phyloP scores from a whole-genome alignment of 2,797 vertebrate species.

The Numenius phaeopus region DNA sequence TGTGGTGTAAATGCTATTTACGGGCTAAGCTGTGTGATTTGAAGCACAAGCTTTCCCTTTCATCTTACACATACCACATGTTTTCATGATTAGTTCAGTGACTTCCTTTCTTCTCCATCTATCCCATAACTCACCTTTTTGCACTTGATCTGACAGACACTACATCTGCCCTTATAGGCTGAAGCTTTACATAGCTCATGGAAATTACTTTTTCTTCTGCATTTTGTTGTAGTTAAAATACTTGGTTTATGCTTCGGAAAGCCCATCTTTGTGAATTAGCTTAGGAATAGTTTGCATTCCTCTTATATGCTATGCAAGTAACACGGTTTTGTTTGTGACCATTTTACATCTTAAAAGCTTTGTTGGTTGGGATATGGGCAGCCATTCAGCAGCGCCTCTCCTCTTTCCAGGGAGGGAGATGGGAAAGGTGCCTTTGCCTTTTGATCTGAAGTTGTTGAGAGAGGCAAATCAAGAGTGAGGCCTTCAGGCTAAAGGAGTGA shows the following conservation, averaged over 20 bases:
- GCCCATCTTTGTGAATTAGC: background rate
- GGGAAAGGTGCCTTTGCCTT: background rate
- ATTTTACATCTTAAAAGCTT: background rate
- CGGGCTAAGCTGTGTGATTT: background rate
- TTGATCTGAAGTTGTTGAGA: background rate
- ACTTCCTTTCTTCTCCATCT: slow-evolving; percentile 17
- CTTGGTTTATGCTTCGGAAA: background rate
- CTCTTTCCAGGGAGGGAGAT: background rate
- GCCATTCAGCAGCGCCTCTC: background rate
- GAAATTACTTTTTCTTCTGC: background rate
- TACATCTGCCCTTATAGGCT: background rate
- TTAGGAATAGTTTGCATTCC: background rate
- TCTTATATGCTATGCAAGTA: background rate
- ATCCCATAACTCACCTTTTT: background rate
- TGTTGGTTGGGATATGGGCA: background rate
- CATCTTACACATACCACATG: background rate
- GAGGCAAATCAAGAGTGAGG: background rate
- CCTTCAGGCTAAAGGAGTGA: background rate
- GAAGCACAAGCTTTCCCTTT: background rate
- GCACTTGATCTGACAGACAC: background rate
- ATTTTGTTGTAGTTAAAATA: background rate
- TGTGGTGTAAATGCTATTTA: slow-evolving; percentile 16
- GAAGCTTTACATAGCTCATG: background rate
- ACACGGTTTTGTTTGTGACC: background rate
- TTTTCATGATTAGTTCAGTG: background rate